phyloP scores from a whole-genome alignment of 2,797 vertebrate genomes.

The Mormyrops attenuatus region DNA sequence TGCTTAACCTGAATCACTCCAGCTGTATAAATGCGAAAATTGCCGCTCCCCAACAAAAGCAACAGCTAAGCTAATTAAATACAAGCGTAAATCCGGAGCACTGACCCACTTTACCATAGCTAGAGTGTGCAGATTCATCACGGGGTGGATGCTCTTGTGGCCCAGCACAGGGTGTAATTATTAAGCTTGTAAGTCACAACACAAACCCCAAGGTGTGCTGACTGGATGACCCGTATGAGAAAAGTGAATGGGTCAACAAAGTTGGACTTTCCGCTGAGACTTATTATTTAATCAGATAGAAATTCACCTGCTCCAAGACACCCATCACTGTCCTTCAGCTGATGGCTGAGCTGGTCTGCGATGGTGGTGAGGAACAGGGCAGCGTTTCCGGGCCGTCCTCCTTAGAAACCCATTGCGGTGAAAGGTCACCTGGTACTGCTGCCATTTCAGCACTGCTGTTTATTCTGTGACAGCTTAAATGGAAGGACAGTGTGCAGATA shows the following conservation, averaged over 20 bases:
- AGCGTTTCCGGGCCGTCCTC: not conserved
- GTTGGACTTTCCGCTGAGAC: not conserved
- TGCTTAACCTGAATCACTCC: not conserved
- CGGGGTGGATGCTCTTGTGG: not conserved
- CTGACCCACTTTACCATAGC: not conserved
- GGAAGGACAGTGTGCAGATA: not conserved
- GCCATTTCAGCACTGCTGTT: not conserved
- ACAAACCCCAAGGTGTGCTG: not conserved
- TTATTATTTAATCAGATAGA: not conserved
- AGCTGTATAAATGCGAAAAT: not conserved
- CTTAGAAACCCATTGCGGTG: not conserved
- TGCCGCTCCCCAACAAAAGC: conserved; percentile 2
- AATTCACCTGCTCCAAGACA: not conserved
- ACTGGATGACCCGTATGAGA: not conserved
- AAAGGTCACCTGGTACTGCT: conserved; percentile 13
- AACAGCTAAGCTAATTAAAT: conserved; percentile 4
- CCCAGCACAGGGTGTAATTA: not conserved
- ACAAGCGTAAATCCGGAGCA: not conserved
- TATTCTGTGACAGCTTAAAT: conserved; percentile 15
- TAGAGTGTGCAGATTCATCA: not conserved
- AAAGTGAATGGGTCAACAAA: not conserved
- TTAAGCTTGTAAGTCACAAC: not conserved
- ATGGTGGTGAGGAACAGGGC: not conserved
- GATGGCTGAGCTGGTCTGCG: not conserved
- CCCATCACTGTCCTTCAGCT: not conserved